phyloP scores from a whole-genome alignment of 1,140 invertebrate species.

The Drosophila suzukii region DNA sequence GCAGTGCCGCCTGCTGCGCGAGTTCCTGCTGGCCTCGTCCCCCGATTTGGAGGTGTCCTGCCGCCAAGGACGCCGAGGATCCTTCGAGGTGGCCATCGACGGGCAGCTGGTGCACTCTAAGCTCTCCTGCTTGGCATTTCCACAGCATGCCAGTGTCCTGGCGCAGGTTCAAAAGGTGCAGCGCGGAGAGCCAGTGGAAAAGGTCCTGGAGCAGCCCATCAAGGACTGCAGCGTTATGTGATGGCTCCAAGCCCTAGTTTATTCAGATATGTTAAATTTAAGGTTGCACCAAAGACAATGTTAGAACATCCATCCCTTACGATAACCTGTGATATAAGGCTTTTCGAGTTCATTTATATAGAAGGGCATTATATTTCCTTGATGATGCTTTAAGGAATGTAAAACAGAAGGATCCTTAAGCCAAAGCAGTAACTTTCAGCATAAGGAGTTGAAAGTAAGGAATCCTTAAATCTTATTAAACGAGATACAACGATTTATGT shows the following conservation, averaged over 20 bases:
- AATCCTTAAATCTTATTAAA: not conserved
- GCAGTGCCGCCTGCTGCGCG: conserved; percentile 72
- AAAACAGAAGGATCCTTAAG: no score
- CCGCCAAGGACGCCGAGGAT: conserved; percentile 84
- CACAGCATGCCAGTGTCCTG: conserved; percentile 86
- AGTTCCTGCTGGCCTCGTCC: conserved; percentile 55
- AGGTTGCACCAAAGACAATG: not conserved
- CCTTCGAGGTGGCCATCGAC: conserved; percentile 87
- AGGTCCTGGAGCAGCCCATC: conserved; percentile 85
- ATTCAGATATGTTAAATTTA: conserved; percentile 4
- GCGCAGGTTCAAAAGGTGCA: conserved; percentile 85
- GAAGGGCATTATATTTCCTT: not conserved
- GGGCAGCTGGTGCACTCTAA: conserved; percentile 87
- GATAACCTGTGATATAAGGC: not conserved
- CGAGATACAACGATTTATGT: not conserved
- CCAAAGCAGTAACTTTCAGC: no score
- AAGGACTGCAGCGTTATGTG: conserved; percentile 84
- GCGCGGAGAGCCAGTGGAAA: conserved; percentile 80
- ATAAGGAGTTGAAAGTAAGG: no score
- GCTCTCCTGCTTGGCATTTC: conserved; percentile 86
- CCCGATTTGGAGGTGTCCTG: conserved; percentile 63
- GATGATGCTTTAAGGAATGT: not conserved
- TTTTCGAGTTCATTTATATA: not conserved
- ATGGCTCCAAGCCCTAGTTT: not conserved
- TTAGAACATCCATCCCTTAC: not conserved